phyloP scores from a whole-genome alignment of 2,113 vertebrate species.

The Calonectris borealis region DNA sequence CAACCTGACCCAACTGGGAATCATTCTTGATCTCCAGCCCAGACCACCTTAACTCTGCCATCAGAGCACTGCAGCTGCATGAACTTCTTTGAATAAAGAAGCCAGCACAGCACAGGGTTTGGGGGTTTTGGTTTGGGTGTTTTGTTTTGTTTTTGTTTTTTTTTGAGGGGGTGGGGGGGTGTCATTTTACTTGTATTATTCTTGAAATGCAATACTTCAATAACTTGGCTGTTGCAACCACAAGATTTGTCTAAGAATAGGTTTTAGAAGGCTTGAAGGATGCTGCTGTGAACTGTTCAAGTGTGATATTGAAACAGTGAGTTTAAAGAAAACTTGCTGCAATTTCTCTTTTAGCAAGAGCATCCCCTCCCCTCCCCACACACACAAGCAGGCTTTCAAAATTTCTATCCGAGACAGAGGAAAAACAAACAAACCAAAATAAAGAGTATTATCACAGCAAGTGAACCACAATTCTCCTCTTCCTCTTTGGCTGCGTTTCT shows the following conservation, averaged over 20 bases:
- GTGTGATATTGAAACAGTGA: conserved; percentile 43
- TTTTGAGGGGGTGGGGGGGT: not conserved
- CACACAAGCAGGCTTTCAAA: not conserved
- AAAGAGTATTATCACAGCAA: not conserved
- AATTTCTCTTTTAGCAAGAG: conserved; percentile 36
- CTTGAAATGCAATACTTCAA: not conserved
- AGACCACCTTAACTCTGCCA: not conserved
- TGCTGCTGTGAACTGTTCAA: conserved; percentile 57
- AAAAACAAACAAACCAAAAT: not conserved
- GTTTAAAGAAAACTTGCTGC: conserved; percentile 33
- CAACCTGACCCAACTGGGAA: not conserved
- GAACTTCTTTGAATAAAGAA: not conserved
- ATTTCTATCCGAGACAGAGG: not conserved
- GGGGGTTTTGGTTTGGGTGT: no score
- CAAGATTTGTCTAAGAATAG: conserved; percentile 27
- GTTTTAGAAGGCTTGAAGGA: conserved; percentile 47
- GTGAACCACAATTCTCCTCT: not conserved
- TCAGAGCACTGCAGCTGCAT: not conserved
- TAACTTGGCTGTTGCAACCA: not conserved
- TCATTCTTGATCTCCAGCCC: not conserved
- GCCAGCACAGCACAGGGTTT: not conserved
- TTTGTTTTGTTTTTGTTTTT: not conserved
- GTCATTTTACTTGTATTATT: not conserved
- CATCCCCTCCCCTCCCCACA: not conserved
- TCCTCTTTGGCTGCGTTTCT: not conserved